Percentiles rank a stretch among this genome's conserved stretches.
Conservation (phyloP, 2,113 vertebrate genomes). For the Campylomormyrus numenius region DNA sequence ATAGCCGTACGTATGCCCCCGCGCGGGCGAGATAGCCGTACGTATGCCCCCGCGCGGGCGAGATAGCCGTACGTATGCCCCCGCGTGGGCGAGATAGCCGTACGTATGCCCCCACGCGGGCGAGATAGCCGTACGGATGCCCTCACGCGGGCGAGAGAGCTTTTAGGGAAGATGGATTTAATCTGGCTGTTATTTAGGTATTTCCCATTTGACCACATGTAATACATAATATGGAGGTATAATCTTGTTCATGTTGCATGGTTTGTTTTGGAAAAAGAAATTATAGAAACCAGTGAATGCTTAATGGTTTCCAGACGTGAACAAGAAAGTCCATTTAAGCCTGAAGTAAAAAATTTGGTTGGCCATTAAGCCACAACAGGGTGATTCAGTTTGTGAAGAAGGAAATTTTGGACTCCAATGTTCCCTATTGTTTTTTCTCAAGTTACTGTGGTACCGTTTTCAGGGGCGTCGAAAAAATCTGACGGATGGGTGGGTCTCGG, state of each 20-base stretch:
- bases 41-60: background rate
- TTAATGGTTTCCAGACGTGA: background rate
- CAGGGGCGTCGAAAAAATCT: slow-evolving; percentile 85
- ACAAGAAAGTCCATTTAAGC: background rate
- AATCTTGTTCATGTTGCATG: background rate
- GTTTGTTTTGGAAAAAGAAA: background rate
- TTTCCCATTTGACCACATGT: background rate
- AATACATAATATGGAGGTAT: background rate
- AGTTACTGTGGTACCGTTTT: background rate
- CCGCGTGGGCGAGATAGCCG: background rate
- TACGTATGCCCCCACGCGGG: background rate
- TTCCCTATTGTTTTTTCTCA: background rate
- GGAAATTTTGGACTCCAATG: background rate
- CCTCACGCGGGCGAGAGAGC: background rate
- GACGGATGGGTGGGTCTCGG: slow-evolving; percentile 96
- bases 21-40: no score
- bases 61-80: background rate
- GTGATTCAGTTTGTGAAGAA: background rate
- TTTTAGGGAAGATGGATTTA: background rate
- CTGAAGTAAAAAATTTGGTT: background rate
- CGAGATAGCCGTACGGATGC: no score
- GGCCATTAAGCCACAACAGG: background rate
- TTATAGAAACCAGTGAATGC: background rate
- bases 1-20: background rate
- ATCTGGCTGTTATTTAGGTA: background rate